Percentiles rank a stretch among this genome's conserved stretches.
These are phyloP conservation scores for Lithophane leautieri DNA, from an alignment of 2,888 invertebrate genomes.

Conservation along the genomic window DNA sequence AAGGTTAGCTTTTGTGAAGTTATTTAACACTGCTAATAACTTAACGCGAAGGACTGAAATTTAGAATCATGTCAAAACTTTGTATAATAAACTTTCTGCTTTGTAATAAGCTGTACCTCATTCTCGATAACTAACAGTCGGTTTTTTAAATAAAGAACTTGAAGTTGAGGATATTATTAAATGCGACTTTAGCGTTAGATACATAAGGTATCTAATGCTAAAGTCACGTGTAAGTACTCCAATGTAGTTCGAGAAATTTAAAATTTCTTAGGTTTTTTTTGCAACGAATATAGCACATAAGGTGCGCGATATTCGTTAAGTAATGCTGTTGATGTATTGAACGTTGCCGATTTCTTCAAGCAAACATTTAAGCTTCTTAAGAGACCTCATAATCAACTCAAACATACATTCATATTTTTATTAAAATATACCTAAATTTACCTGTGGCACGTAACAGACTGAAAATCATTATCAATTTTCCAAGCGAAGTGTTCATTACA, in stretches of 20 bases:
- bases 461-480: background rate
- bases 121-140: background rate
- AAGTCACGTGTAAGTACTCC: no score
- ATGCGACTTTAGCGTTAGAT: background rate
- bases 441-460: background rate
- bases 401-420: background rate
- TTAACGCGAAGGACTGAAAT: background rate
- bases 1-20: background rate
- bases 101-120: background rate
- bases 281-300: background rate
- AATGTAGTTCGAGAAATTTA: background rate
- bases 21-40: background rate
- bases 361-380: background rate
- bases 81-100: background rate
- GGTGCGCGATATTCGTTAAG: background rate
- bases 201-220: background rate
- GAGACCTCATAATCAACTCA: background rate
- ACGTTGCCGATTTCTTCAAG: background rate
- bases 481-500: constrained; percentile 19
- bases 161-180: background rate
- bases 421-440: constrained; percentile 5
- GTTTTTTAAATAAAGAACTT: background rate
- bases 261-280: background rate
- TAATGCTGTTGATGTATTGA: background rate
- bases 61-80: background rate